Evolutionary conservation across 2,888 invertebrate genomes (phyloP), one percentile per base, ranked within the genome.

Genomic region (Aproaerema taeniolella): DNA sequence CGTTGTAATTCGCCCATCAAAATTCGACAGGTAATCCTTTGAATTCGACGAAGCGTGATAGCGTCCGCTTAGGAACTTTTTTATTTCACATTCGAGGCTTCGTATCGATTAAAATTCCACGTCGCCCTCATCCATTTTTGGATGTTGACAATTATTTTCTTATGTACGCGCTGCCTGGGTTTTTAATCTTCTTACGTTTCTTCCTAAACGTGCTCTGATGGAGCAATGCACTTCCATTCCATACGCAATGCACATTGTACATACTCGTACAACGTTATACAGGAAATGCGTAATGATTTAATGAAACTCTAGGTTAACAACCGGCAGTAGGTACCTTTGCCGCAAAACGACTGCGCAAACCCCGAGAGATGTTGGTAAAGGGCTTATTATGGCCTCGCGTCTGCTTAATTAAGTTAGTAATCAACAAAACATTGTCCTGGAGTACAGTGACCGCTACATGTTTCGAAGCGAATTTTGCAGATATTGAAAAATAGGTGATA

Each of bases 241-340:
- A 74, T 73, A 71, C 59, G 67, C 74, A 73, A 63, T 55, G 67
- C 37, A 30, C 26, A 37, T 20, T 73, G 73, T 76, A 36, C 3
- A 5, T 20, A 29, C 28, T 30, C n/a, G n/a, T n/a, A n/a, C n/a
- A 71, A 69, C 77, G 13, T 14, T 65, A 3, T n/a, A 57, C 67
- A 77, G 83, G 81, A 83, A 71, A 68, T 59, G 58, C 51, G 50
- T 75, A 77, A 80, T 81, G 72, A 70, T 50, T n/a, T n/a, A n/a
- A n/a, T n/a, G n/a, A 62, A 59, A 57, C 52, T 60, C 59, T 58
- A 58, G 74, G 73, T 76, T 82, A 81, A 78, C 71, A 78, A 77
- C 82, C 73, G 70, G 55, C 71, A 53, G 42, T 51, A 9, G n/a
- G n/a, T n/a, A n/a, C n/a, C n/a, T n/a, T n/a, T n/a, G n/a, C n/a